Percentiles rank a stretch among this genome's conserved stretches.
Conservation (phyloP, 2,888 invertebrate species). For the Eristalinus aeneus region DNA sequence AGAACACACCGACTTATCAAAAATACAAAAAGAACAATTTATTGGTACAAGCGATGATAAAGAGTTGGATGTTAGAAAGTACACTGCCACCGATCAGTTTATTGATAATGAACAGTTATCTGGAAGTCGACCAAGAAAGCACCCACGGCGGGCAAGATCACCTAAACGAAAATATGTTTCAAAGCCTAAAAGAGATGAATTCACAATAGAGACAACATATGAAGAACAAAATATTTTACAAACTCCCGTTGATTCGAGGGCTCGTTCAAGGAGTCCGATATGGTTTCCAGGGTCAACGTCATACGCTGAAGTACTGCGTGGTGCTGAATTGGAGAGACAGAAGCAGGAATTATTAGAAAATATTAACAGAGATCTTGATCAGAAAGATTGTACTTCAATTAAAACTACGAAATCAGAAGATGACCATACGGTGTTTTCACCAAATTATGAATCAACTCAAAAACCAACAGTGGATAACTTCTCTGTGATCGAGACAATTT, state of each 20-base stretch:
- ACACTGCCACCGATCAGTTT: conserved; percentile 19
- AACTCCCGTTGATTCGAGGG: conserved; percentile 75
- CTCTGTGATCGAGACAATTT: background rate
- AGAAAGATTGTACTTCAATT: background rate
- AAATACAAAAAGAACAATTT: background rate
- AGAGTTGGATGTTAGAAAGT: background rate
- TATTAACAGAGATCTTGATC: background rate
- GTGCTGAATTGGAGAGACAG: conserved; percentile 80
- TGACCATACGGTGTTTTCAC: background rate
- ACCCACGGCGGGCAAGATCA: conserved; percentile 50
- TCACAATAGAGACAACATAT: background rate
- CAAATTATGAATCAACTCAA: conserved; percentile 28
- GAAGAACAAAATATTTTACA: conserved; percentile 24
- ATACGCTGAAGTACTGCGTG: conserved; percentile 90
- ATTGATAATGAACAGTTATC: conserved; percentile 32
- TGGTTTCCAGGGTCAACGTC: conserved; percentile 88
- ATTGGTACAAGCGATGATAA: background rate
- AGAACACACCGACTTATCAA: background rate
- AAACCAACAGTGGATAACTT: conserved; percentile 6
- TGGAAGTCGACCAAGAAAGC: conserved; percentile 9
- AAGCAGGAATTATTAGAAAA: conserved; percentile 54
- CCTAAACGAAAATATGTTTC: conserved; percentile 40
- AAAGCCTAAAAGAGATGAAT: conserved; percentile 9
- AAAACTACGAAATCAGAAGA: conserved; percentile 4
- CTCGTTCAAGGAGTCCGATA: conserved; percentile 86